Conservation (phyloP, 2,113 vertebrate genomes). For the Melanotaenia duboulayi region DNA sequence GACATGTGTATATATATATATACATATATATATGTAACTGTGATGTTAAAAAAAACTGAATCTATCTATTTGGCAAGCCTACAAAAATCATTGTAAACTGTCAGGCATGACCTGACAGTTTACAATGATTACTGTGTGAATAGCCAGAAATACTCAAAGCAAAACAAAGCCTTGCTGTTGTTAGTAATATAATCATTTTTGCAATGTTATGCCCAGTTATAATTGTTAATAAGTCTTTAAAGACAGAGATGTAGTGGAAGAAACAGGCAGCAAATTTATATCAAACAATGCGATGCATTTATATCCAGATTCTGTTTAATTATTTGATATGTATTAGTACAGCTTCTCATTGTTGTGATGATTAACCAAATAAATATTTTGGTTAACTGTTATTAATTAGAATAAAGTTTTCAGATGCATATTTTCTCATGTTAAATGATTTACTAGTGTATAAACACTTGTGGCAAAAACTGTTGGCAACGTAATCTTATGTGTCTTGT, state of each 20-base stretch:
- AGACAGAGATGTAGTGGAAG: no score
- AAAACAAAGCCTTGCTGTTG: not conserved
- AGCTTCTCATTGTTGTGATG: conserved; percentile 1
- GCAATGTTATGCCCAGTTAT: not conserved
- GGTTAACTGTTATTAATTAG: not conserved
- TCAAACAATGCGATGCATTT: not conserved
- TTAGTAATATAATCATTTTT: not conserved
- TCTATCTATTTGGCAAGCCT: not conserved
- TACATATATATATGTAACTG: no score
- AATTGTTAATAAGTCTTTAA: not conserved
- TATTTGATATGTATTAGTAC: conserved; percentile 8
- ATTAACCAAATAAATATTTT: conserved; percentile 6
- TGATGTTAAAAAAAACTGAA: no score
- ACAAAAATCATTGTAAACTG: not conserved
- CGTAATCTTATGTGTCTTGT: conserved; percentile 48
- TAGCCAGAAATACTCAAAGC: not conserved
- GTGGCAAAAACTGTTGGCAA: conserved; percentile 33
- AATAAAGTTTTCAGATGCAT: conserved; percentile 3
- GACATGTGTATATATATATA: not conserved
- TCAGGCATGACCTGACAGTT: no score
- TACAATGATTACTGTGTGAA: not conserved
- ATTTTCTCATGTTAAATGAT: conserved; percentile 9
- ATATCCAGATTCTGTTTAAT: not conserved
- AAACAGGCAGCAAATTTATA: not conserved
- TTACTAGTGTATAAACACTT: conserved; percentile 20